Conservation (phyloP, 2,888 invertebrate species). For the Lamellibrachia satsuma region DNA sequence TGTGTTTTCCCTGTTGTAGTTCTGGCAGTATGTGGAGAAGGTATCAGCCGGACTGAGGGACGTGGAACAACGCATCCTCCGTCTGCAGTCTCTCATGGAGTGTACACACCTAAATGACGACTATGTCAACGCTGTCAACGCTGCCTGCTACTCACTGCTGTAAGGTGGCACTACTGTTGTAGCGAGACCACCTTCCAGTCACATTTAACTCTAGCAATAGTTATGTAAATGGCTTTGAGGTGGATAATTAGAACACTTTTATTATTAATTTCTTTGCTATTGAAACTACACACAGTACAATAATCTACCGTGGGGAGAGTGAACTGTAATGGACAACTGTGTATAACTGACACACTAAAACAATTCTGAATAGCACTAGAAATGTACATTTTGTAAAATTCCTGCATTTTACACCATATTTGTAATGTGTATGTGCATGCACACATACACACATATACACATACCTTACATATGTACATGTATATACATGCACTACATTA, state of each 20-base stretch:
- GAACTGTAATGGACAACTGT: no score
- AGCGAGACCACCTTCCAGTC: neutral
- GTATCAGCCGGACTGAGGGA: neutral
- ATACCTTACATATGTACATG: neutral
- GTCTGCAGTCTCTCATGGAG: slow-evolving; percentile 39
- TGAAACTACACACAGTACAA: no score
- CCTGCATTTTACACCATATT: no score
- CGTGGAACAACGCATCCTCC: slow-evolving; percentile 14
- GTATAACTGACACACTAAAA: no score
- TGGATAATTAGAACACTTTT: no score
- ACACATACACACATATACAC: neutral
- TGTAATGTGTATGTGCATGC: neutral
- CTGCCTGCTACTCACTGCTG: slow-evolving; percentile 62
- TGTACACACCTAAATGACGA: slow-evolving; percentile 42
- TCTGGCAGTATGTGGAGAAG: neutral
- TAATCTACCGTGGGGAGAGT: no score
- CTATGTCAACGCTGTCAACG: slow-evolving; percentile 66
- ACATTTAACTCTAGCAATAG: neutral
- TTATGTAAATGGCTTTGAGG: no score
- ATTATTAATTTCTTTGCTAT: no score
- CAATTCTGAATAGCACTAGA: no score
- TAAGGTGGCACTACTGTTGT: slow-evolving; percentile 24
- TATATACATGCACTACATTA: neutral
- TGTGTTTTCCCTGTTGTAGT: neutral
- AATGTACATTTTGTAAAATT: no score